A percentile compares a stretch with the other conserved stretches of the same genome.
Evolutionary conservation across 1,140 invertebrate genomes (phyloP).

Genomic region (Teleogryllus occipitalis): DNA sequence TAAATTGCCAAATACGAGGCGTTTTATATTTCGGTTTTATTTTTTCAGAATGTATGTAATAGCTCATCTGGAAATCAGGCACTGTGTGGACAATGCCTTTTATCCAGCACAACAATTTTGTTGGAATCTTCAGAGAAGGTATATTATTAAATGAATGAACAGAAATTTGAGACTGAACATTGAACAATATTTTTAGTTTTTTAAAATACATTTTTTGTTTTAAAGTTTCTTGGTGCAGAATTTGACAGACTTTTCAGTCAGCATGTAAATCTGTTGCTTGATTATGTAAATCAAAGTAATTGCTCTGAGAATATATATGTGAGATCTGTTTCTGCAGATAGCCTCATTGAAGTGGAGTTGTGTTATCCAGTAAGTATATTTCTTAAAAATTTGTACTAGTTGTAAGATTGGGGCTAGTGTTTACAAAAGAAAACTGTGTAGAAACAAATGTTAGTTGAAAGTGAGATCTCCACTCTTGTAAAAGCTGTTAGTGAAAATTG

Average conservation of each 20-base stretch:
- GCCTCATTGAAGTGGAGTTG: constrained; percentile 1
- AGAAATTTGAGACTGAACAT: background rate
- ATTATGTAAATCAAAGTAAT: constrained; percentile 9
- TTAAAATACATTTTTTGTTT: background rate
- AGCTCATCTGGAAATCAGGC: background rate
- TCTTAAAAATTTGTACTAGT: background rate
- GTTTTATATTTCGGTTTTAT: background rate
- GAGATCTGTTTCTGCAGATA: constrained; percentile 3
- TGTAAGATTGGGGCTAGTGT: background rate
- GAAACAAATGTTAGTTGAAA: no score
- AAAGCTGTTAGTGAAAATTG: no score
- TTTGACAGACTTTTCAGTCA: background rate
- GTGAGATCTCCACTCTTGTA: no score
- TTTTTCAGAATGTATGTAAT: background rate
- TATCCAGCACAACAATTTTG: background rate
- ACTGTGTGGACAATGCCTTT: background rate
- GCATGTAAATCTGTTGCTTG: constrained; percentile 2
- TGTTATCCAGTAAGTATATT: constrained; percentile 6
- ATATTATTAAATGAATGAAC: background rate
- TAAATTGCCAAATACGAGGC: background rate
- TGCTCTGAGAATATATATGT: background rate
- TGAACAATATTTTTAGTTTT: background rate
- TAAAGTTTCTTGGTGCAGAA: constrained; percentile 6
- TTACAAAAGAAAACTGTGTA: no score
- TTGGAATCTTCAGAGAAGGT: background rate